phyloP scores from a whole-genome alignment of 2,113 vertebrate genomes.

The western clawed frog (Xenopus tropicalis) region DNA sequence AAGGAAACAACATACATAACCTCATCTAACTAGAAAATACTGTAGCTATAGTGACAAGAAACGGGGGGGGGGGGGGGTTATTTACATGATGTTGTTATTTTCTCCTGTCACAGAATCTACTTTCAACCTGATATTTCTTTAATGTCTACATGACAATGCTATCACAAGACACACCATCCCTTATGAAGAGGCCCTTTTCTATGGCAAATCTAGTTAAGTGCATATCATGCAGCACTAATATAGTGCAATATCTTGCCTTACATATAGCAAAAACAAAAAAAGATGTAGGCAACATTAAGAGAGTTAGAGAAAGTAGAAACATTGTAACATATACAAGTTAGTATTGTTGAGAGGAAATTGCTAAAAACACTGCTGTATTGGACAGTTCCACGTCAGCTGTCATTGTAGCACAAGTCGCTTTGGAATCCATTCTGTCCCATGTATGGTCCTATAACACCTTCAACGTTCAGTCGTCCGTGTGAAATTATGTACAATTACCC shows the following conservation, averaged over 20 bases:
- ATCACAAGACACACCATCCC: conserved; percentile 75
- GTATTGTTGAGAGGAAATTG: conserved; percentile 66
- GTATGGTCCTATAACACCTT: conserved; percentile 54
- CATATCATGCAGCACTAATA: conserved; percentile 99
- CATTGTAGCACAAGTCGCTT: conserved; percentile 54
- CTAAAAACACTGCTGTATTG: conserved; percentile 67
- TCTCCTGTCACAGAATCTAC: conserved; percentile 61
- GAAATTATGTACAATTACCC: conserved; percentile 9
- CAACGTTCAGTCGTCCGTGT: conserved; percentile 44
- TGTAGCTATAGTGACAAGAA: conserved; percentile 55
- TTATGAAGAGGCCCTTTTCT: conserved; percentile 81
- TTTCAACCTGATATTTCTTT: conserved; percentile 59
- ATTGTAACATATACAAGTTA: conserved; percentile 64
- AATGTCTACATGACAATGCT: conserved; percentile 61
- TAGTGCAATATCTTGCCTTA: conserved; percentile 96
- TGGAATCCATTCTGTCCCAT: conserved; percentile 50
- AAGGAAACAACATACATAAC: conserved; percentile 64
- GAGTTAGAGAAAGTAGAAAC: conserved; percentile 70
- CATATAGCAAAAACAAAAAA: conserved; percentile 69
- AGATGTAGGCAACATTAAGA: conserved; percentile 73
- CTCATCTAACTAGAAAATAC: conserved; percentile 58
- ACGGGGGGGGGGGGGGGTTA: conserved; percentile 23
- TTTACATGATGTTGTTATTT: conserved; percentile 53
- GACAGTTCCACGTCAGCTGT: conserved; percentile 59
- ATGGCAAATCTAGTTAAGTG: conserved; percentile 87